Conservation (phyloP, 2,113 vertebrate species). For the Toxotes chatareus region DNA sequence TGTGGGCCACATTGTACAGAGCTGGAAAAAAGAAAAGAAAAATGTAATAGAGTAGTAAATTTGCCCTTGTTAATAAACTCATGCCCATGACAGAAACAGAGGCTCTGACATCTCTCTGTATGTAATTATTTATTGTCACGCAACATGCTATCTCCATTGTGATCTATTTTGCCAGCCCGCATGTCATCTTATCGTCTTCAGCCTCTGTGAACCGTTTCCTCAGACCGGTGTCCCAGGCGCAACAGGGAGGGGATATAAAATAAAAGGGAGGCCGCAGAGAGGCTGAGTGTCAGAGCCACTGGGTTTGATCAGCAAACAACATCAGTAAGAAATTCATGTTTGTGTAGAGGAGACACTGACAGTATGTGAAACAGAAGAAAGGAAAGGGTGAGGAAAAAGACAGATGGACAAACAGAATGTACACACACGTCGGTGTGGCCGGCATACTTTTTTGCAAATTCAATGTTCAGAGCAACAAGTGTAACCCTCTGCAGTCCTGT, state of each 20-base stretch:
- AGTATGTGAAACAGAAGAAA: neutral
- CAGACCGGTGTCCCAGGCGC: slow-evolving; percentile 28
- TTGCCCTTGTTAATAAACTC: slow-evolving; percentile 37
- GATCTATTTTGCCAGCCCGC: slow-evolving; percentile 44
- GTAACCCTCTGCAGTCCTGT: too few species aligned
- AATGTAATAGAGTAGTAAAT: neutral
- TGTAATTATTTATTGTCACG: slow-evolving; percentile 60
- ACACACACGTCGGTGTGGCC: too few species aligned
- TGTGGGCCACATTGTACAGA: too few species aligned
- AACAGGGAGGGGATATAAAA: slow-evolving; percentile 57
- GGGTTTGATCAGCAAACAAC: slow-evolving; percentile 48
- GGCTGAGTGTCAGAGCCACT: slow-evolving; percentile 41
- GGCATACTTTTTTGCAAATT: too few species aligned
- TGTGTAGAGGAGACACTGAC: slow-evolving; percentile 15
- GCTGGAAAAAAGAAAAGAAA: too few species aligned
- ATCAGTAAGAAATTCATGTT: slow-evolving; percentile 28
- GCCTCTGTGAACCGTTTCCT: slow-evolving; percentile 48
- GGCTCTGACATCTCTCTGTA: slow-evolving; percentile 51
- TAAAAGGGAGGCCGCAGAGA: slow-evolving; percentile 43
- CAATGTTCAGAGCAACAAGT: too few species aligned
- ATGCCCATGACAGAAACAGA: slow-evolving; percentile 19
- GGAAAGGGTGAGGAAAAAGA: neutral
- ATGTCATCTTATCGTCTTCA: slow-evolving; percentile 55
- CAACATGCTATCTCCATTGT: slow-evolving; percentile 42
- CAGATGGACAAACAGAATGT: neutral